Percentiles rank a stretch among this genome's conserved stretches.
Conservation (phyloP, 2,113 vertebrate genomes). For the Shinisaurus crocodilurus region DNA sequence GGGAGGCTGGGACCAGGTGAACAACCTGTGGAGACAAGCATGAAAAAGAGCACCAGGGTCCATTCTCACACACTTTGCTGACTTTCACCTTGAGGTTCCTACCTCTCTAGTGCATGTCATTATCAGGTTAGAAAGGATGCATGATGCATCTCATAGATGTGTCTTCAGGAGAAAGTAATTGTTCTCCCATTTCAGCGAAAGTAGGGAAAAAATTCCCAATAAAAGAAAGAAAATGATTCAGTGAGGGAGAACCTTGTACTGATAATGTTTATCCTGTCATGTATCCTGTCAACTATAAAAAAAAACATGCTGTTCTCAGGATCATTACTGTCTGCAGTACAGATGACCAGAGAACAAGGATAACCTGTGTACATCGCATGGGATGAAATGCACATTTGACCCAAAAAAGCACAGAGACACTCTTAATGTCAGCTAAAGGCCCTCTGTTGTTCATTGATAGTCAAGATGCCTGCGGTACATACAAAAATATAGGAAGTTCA, state of each 20-base stretch:
- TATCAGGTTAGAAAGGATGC: background rate
- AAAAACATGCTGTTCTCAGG: background rate
- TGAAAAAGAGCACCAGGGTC: background rate
- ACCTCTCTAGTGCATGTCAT: background rate
- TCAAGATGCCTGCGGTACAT: background rate
- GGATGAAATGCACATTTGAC: background rate
- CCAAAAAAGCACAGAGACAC: background rate
- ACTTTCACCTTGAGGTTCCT: background rate
- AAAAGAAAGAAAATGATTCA: background rate
- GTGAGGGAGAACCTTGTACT: background rate
- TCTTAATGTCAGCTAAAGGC: background rate
- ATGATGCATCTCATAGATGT: background rate
- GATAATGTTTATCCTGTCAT: background rate
- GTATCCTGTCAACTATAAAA: background rate
- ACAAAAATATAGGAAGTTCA: slow-evolving; percentile 13
- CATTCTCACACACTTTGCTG: background rate
- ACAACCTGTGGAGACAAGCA: background rate
- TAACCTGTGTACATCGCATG: background rate
- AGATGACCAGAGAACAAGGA: background rate
- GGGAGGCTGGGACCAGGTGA: background rate
- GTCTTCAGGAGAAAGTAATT: background rate
- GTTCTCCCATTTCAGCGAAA: background rate
- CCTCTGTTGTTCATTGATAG: background rate
- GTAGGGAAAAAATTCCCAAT: background rate
- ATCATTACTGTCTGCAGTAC: background rate